Evolutionary conservation across 2,113 vertebrate genomes (phyloP).

Genomic region (Atherinomorus stipes): DNA sequence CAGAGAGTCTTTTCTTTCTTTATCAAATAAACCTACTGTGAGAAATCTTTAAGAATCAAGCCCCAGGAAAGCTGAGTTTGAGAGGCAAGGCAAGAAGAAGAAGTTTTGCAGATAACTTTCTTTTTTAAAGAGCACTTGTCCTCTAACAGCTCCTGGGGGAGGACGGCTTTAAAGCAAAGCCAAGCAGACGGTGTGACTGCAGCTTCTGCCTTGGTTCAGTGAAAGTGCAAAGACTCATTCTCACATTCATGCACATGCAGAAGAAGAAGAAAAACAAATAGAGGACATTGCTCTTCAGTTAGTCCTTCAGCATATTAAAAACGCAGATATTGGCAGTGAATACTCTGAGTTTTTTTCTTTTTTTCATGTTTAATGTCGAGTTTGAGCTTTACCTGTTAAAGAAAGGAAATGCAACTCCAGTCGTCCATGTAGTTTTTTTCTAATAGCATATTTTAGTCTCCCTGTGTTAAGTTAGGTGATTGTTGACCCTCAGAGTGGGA

Average conservation of each 20-base stretch:
- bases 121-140: conserved; percentile 3
- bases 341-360: not conserved
- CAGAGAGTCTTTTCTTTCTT: not conserved
- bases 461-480: too few relatives aligned
- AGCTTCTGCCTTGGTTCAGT: conserved; percentile 13
- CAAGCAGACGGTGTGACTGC: conserved; percentile 25
- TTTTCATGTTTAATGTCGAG: not conserved
- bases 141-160: conserved; percentile 19
- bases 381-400: not conserved
- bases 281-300: too few relatives aligned
- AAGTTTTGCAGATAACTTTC: not conserved
- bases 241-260: not conserved
- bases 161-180: conserved; percentile 23
- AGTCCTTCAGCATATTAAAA: not conserved
- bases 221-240: not conserved
- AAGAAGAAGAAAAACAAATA: too few relatives aligned
- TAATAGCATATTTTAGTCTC: too few relatives aligned
- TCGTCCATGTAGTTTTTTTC: too few relatives aligned
- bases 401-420: too few relatives aligned
- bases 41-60: not conserved
- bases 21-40: not conserved
- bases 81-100: not conserved
- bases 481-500: too few relatives aligned
- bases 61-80: not conserved
- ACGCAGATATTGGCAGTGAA: not conserved